Percentiles rank a stretch among this genome's conserved stretches.
Conservation (phyloP, 2,113 vertebrate genomes). For the Rhinolophus ferrumequinum region DNA sequence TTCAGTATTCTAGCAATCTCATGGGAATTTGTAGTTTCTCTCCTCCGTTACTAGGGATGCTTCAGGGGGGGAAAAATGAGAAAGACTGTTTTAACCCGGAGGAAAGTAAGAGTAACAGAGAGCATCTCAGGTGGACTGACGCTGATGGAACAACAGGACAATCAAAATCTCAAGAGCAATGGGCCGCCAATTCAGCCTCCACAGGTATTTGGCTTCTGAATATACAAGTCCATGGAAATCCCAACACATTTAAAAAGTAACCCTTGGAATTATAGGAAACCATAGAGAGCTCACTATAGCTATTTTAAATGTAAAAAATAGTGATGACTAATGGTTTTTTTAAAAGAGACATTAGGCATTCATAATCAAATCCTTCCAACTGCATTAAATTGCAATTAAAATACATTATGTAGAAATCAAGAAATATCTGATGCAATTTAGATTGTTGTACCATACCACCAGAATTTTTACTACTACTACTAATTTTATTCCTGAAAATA, state of each 20-base stretch:
- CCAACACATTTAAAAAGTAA: neutral
- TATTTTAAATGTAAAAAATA: neutral
- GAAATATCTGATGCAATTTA: neutral
- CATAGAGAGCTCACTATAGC: neutral
- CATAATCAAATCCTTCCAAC: conserved; percentile 16
- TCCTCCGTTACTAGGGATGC: neutral
- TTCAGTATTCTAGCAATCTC: neutral
- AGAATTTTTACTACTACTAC: neutral
- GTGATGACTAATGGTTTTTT: neutral
- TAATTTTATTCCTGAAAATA: neutral
- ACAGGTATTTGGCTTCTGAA: neutral
- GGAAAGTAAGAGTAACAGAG: neutral
- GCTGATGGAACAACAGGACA: neutral
- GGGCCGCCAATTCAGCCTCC: neutral
- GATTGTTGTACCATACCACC: neutral
- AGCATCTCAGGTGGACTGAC: neutral
- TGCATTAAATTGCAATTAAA: conserved; percentile 34
- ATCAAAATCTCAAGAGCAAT: neutral
- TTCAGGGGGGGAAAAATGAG: neutral
- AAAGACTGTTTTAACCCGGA: neutral
- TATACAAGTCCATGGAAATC: neutral
- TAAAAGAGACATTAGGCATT: neutral
- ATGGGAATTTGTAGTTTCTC: neutral
- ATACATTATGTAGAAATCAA: conserved; percentile 10
- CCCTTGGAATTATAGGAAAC: neutral